Evolutionary conservation across 1,140 invertebrate genomes (phyloP).

Genomic region (Goniozus legneri): DNA sequence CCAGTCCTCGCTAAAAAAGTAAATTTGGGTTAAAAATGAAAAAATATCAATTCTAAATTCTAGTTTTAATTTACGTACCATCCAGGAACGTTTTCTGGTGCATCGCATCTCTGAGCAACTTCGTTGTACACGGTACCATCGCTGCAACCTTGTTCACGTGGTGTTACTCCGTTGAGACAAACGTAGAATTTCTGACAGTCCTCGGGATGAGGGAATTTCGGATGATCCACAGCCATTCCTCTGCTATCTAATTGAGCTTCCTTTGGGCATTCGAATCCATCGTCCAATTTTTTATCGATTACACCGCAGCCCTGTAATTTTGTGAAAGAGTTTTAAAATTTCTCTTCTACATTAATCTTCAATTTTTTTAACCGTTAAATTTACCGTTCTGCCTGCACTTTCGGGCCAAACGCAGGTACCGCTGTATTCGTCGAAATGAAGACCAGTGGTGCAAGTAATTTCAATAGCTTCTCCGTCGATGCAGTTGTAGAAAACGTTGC

Average conservation of each 20-base stretch:
- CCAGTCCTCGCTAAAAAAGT: constrained; percentile 75
- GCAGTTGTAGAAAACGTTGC: constrained; percentile 86
- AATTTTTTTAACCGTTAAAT: background rate
- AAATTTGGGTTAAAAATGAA: constrained; percentile 9
- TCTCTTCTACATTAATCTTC: background rate
- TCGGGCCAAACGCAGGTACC: constrained; percentile 87
- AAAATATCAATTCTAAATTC: background rate
- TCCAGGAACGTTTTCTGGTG: constrained; percentile 82
- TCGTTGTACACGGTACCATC: constrained; percentile 86
- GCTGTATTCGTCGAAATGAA: constrained; percentile 84
- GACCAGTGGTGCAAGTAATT: constrained; percentile 77
- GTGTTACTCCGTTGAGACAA: constrained; percentile 80
- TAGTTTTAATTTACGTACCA: constrained; percentile 58
- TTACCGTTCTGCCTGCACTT: constrained; percentile 68
- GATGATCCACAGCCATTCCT: constrained; percentile 75
- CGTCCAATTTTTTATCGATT: constrained; percentile 64
- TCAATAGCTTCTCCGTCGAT: constrained; percentile 79
- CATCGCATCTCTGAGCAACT: constrained; percentile 74
- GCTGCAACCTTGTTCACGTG: constrained; percentile 79
- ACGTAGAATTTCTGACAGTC: constrained; percentile 89
- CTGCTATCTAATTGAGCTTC: constrained; percentile 63
- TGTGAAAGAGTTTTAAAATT: background rate
- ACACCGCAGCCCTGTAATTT: constrained; percentile 41
- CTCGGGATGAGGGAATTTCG: constrained; percentile 80
- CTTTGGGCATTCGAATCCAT: constrained; percentile 80